Evolutionary conservation across 2,113 vertebrate genomes (phyloP), one percentile per base, ranked within the genome.

Genomic region (Eurystomus gularis): DNA sequence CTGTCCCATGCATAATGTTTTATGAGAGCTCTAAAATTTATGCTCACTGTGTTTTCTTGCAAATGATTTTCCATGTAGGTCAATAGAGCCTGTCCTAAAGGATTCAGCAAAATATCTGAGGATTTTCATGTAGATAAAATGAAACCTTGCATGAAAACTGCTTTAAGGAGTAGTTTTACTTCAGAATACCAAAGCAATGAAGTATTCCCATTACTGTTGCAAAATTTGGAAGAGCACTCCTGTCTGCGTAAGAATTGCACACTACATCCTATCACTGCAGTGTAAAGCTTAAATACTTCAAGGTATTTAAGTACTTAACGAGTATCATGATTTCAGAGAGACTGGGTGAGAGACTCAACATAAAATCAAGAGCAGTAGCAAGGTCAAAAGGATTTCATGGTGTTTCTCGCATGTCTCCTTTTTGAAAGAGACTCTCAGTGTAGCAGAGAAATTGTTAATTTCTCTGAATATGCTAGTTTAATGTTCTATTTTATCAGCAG

Each of bases 1-100:
- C 92, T 83, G 57, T 97, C 61, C 81, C 75, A 46, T 60, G 86
- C 72, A 76, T 64, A 61, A 87, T 84, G 86, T 95, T 97, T 97
- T 96, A 96, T 94, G 91, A 91, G 96, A 76, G 88, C 93, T 94
- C 84, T 96, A 92, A 95, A 96, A 87, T 62, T 76, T 91, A 79
- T 82, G 77, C 40, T 79, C 66, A 48, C 40, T 15, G 39, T 75
- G 65, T 51, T 91, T 93, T 93, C 81, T 90, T 88, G 66, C 81
- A 94, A 82, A 66, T 93, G 92, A 79, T 94, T 97, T 91, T 87
- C 83, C 54, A 42, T 28, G 31, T 52, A 80, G 73, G 84, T 94
- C 90, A 91, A 76, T 3, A 94, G 66, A 88, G 13, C 11, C 46
- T 94, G 94, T 94, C 46, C 73, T 76, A 68, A 91, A 80, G 39